A percentile compares a stretch with the other conserved stretches of the same genome.
Conservation (phyloP, 2,113 vertebrate genomes). For the Mastomys coucha region DNA sequence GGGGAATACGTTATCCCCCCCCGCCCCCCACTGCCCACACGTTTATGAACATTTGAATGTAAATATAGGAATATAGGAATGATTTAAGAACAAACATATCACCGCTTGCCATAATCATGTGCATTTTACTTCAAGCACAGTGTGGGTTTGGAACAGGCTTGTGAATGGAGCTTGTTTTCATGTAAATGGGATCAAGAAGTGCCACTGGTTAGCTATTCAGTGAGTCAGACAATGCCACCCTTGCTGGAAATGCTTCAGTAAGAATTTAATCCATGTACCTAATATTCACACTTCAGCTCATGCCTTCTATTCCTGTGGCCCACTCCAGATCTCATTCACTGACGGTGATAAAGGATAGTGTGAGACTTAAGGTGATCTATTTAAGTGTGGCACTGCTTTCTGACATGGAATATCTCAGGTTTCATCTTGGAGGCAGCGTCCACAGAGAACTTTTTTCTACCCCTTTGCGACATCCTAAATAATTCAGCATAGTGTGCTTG, state of each 20-base stretch:
- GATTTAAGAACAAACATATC: constrained; percentile 86
- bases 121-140: constrained; percentile 86
- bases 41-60: constrained; percentile 85
- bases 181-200: constrained; percentile 88
- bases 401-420: constrained; percentile 72
- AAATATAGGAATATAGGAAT: constrained; percentile 88
- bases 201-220: constrained; percentile 87
- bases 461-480: constrained; percentile 60
- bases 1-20: constrained; percentile 86
- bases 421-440: constrained; percentile 68
- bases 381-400: constrained; percentile 73
- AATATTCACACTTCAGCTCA: constrained; percentile 84
- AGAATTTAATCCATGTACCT: constrained; percentile 85
- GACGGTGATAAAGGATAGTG: constrained; percentile 72
- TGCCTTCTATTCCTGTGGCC: constrained; percentile 77
- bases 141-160: constrained; percentile 86
- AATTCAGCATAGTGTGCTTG: constrained; percentile 43
- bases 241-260: constrained; percentile 84
- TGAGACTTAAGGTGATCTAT: constrained; percentile 77
- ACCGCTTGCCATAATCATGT: constrained; percentile 84
- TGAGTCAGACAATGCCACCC: constrained; percentile 86
- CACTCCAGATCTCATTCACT: constrained; percentile 83
- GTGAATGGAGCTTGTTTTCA: constrained; percentile 89
- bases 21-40: constrained; percentile 80
- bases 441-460: constrained; percentile 53